These are phyloP conservation scores for Cristatella mucedo DNA, from an alignment of 2,888 invertebrate species.

Conservation along the genomic window DNA sequence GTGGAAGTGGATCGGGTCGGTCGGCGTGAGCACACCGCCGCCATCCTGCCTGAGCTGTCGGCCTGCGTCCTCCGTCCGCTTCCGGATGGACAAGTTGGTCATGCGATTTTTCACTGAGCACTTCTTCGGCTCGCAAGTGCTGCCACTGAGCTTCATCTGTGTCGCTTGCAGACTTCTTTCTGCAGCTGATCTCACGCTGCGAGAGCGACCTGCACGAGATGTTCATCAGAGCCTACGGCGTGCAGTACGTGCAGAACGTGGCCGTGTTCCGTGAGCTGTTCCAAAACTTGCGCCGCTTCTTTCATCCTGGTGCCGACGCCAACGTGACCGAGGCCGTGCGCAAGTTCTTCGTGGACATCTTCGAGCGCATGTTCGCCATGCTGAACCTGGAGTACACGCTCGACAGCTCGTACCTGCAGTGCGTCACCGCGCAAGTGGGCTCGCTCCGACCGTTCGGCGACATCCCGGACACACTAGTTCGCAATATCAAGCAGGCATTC, in stretches of 20 bases:
- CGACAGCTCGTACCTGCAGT: conserved; percentile 60
- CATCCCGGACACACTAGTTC: conserved; percentile 73
- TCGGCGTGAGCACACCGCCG: too few relatives aligned
- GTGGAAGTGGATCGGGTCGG: too few relatives aligned
- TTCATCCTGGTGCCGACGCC: conserved; percentile 54
- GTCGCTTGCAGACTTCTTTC: conserved; percentile 67
- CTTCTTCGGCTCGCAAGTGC: too few relatives aligned
- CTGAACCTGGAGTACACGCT: conserved; percentile 81
- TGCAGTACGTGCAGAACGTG: conserved; percentile 81
- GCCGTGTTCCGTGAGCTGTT: conserved; percentile 82
- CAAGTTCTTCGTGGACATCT: conserved; percentile 74
- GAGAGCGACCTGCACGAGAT: conserved; percentile 76
- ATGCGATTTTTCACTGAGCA: too few relatives aligned
- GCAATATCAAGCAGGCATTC: conserved; percentile 77
- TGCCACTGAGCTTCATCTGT: too few relatives aligned
- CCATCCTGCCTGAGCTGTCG: too few relatives aligned
- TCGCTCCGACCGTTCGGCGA: conserved; percentile 86
- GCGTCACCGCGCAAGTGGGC: conserved; percentile 78
- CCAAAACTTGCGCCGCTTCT: conserved; percentile 72
- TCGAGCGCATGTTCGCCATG: conserved; percentile 77
- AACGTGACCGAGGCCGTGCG: conserved; percentile 74
- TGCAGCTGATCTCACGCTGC: conserved; percentile 62
- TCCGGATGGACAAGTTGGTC: too few relatives aligned
- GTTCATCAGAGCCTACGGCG: conserved; percentile 86
- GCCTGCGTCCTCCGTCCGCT: too few relatives aligned